Conservation (phyloP, 2,113 vertebrate genomes). For the Rutilus rutilus region DNA sequence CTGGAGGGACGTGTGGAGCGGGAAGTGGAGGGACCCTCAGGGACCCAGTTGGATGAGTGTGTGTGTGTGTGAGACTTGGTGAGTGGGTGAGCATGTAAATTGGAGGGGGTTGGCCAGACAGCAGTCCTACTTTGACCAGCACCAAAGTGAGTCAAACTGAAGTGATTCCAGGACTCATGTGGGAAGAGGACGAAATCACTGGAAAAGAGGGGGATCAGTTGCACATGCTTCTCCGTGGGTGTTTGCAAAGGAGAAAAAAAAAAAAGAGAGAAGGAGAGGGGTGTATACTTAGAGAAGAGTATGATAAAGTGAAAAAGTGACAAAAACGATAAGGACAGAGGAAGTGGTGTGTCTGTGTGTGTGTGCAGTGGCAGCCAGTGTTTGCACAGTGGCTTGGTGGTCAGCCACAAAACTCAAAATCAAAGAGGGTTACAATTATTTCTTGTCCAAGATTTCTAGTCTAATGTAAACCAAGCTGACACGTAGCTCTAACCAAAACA, state of each 20-base stretch:
- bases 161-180: constrained; percentile 65
- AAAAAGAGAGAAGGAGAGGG: background rate
- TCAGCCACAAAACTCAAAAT: constrained; percentile 64
- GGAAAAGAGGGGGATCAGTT: constrained; percentile 65
- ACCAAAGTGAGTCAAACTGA: constrained; percentile 57
- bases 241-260: constrained; percentile 56
- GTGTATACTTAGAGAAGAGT: constrained; percentile 12
- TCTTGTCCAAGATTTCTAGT: constrained; percentile 49
- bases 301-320: background rate
- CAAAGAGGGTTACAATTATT: constrained; percentile 58
- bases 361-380: constrained; percentile 66
- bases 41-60: constrained; percentile 28
- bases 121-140: constrained; percentile 65
- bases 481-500: constrained; percentile 54
- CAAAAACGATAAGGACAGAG: background rate
- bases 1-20: constrained; percentile 37
- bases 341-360: constrained; percentile 45
- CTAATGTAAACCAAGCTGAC: constrained; percentile 62
- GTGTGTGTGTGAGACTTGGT: constrained; percentile 45
- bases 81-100: constrained; percentile 53
- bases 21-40: constrained; percentile 51
- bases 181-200: constrained; percentile 50
- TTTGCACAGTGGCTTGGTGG: constrained; percentile 71
- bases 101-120: constrained; percentile 44
- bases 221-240: constrained; percentile 73